Percentiles rank a stretch among this genome's conserved stretches.
Conservation (phyloP, 2,797 vertebrate species). For the Enoplosus armatus region DNA sequence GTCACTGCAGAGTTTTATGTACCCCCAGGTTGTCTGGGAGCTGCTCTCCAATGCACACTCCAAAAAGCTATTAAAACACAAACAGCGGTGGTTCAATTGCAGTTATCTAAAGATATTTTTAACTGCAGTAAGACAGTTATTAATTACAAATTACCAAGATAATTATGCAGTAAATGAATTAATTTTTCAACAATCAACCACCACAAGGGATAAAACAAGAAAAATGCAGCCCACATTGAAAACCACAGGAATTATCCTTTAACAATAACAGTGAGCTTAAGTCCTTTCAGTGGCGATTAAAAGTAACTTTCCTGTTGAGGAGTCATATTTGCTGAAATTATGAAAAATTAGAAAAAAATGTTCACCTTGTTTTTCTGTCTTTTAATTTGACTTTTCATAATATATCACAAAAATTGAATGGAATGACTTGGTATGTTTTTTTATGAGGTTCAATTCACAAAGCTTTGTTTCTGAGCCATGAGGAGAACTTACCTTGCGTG, state of each 20-base stretch:
- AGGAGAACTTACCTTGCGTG: conserved; percentile 89
- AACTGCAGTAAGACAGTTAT: conserved; percentile 3
- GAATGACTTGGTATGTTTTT: not conserved
- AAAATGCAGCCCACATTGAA: not conserved
- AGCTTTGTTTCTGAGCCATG: not conserved
- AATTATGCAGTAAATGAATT: not conserved
- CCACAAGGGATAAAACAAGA: conserved; percentile 7
- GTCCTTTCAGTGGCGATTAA: not conserved
- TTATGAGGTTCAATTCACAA: not conserved
- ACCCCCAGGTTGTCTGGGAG: conserved; percentile 16
- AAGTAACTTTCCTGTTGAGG: conserved; percentile 5
- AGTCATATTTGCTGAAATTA: not conserved
- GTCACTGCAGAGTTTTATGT: conserved; percentile 30
- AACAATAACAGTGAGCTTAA: not conserved
- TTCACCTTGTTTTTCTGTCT: not conserved
- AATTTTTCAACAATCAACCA: not conserved
- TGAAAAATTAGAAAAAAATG: not conserved
- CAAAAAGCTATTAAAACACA: conserved; percentile 32
- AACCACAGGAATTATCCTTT: conserved; percentile 4
- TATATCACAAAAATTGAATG: not conserved
- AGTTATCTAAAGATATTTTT: conserved; percentile 13
- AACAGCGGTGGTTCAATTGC: not conserved
- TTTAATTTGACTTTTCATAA: not conserved
- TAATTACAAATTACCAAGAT: conserved; percentile 20
- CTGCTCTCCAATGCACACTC: conserved; percentile 22